Percentiles rank a stretch among this genome's conserved stretches.
phyloP scores from a whole-genome alignment of 2,888 invertebrate genomes.

The Ochropacha duplaris region DNA sequence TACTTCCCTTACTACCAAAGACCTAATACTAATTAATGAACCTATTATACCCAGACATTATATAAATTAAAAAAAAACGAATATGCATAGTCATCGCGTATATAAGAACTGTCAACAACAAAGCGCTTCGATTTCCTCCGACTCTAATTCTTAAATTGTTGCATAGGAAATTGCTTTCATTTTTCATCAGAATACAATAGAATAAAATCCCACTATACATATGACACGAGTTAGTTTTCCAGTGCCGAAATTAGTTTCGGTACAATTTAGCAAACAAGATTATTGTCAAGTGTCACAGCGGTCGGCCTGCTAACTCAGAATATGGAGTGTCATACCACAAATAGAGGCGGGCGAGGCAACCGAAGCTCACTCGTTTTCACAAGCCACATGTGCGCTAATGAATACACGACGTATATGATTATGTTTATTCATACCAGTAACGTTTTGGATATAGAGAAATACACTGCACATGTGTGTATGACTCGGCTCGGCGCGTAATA shows the following conservation, averaged over 20 bases:
- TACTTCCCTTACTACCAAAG: too few relatives aligned
- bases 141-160: constrained; percentile 29
- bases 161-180: constrained; percentile 55
- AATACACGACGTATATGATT: constrained; percentile 51
- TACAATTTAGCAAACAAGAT: constrained; percentile 50
- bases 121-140: constrained; percentile 41
- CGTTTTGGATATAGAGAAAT: constrained; percentile 29
- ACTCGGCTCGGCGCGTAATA: constrained; percentile 15
- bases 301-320: constrained; percentile 40
- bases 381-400: constrained; percentile 58
- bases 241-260: constrained; percentile 18
- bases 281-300: constrained; percentile 48
- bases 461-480: constrained; percentile 23
- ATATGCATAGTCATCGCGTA: neutral
- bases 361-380: constrained; percentile 35
- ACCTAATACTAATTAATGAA: constrained; percentile 1
- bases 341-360: constrained; percentile 30
- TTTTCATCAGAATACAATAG: constrained; percentile 50
- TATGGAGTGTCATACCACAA: constrained; percentile 50
- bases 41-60: neutral
- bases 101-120: constrained; percentile 14
- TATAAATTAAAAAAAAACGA: neutral
- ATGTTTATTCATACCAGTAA: constrained; percentile 46
- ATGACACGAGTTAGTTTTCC: constrained; percentile 19
- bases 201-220: constrained; percentile 15